Percentiles rank a stretch among this genome's conserved stretches.
Evolutionary conservation across 1,140 invertebrate species (phyloP).

Genomic region (Calliopsis andreniformis): DNA sequence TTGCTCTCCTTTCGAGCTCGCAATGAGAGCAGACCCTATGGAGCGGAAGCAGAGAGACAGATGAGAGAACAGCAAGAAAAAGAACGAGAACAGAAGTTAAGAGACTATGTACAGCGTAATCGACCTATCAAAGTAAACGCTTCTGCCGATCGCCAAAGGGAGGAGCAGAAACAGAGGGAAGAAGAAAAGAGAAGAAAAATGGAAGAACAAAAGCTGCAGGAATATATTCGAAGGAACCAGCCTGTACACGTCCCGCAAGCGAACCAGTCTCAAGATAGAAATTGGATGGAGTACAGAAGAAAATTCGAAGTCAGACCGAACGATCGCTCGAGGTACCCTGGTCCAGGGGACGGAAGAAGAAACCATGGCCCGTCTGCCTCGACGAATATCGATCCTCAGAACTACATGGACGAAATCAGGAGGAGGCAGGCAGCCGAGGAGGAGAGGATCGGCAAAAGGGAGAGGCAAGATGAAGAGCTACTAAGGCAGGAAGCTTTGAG

Average conservation of each 20-base stretch:
- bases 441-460: slow-evolving; percentile 38
- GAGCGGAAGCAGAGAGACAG: slow-evolving; percentile 23
- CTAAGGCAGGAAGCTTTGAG: slow-evolving; percentile 45
- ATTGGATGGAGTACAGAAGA: slow-evolving; percentile 35
- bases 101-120: slow-evolving; percentile 59
- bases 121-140: slow-evolving; percentile 48
- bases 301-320: slow-evolving; percentile 38
- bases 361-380: slow-evolving; percentile 63
- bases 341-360: slow-evolving; percentile 27
- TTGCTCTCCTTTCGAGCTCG: background rate
- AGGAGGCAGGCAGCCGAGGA: slow-evolving; percentile 20
- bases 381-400: slow-evolving; percentile 48
- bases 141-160: background rate
- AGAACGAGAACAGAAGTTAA: slow-evolving; percentile 44
- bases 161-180: slow-evolving; percentile 19
- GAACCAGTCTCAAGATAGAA: slow-evolving; percentile 6
- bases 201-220: slow-evolving; percentile 62
- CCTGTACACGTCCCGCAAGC: slow-evolving; percentile 35
- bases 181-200: slow-evolving; percentile 23
- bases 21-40: background rate
- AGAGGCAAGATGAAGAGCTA: slow-evolving; percentile 25
- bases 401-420: slow-evolving; percentile 35
- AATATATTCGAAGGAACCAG: slow-evolving; percentile 73
- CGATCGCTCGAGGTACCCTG: slow-evolving; percentile 33
- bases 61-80: slow-evolving; percentile 29